Evolutionary conservation across 2,888 invertebrate genomes (phyloP), one percentile per base, ranked within the genome.

Genomic region (Hymenopus coronatus): DNA sequence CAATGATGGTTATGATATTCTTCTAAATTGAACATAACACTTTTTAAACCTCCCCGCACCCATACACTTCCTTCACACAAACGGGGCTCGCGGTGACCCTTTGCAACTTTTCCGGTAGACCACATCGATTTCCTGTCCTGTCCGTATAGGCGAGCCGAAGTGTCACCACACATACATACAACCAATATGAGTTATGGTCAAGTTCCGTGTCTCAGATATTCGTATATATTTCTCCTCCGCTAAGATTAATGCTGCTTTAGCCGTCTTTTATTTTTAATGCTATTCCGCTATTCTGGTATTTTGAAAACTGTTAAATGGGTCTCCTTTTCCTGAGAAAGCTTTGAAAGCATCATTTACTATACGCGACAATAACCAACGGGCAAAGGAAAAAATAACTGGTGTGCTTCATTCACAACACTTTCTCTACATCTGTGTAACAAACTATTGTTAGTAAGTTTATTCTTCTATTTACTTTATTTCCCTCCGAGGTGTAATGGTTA

Each of bases 101-200:
- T 70, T 8, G 54, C 54, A 70, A 70, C 54, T 70, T 70, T 70
- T 70, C 54, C 54, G 54, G 54, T 70, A 70, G 54, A 20, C 54
- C 54, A 85, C 85, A 85, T 85, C 85, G 85, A 85, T 85, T 85
- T 85, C 85, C 85, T 84, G 85, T 85, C 85, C 85, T 70, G 54
- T 20, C 54, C 54, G 20, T 70, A 70, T 70, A 70, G 54, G 54
- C 54, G 20, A 70, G 25, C 54, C 54, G 54, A 70, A 70, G 54
- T 70, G 54, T 70, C 54, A 20, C 54, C 54, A 20, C 25, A 70
- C 54, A 70, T 6, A 70, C 54, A 20, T 25, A 25, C 25, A 70
- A 20, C 25, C 54, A 20, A 40, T 25, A 70, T 70, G 54, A 70
- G 14, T 70, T 70, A 70, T 70, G 54, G 54, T 70, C 54, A 70